phyloP scores from a whole-genome alignment of 2,888 invertebrate species.

The Synergus japonicus region DNA sequence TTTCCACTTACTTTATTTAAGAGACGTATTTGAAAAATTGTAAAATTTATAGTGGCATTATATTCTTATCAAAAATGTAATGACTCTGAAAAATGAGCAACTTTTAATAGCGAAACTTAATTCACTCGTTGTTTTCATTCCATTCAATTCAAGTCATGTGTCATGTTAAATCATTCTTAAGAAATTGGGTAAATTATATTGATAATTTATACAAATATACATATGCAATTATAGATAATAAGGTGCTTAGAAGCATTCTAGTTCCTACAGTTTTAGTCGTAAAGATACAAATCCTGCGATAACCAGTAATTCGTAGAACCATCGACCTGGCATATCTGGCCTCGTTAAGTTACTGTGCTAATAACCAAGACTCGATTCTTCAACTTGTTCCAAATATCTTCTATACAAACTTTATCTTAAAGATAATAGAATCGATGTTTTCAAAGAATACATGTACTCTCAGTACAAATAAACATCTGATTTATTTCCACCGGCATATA shows the following conservation, averaged over 20 bases:
- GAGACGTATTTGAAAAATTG: neutral
- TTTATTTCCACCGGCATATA: neutral
- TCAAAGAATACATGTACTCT: neutral
- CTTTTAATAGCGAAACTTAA: too few species aligned
- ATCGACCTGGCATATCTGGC: neutral
- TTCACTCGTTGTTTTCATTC: too few species aligned
- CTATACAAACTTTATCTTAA: neutral
- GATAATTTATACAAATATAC: neutral
- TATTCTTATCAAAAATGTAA: too few species aligned
- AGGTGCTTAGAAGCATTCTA: neutral
- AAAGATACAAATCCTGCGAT: neutral
- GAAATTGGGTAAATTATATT: neutral
- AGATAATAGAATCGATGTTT: neutral
- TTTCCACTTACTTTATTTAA: neutral
- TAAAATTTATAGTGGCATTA: neutral
- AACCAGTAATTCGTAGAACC: neutral
- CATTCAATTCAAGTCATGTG: too few species aligned
- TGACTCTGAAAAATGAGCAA: too few species aligned
- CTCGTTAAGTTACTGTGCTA: neutral
- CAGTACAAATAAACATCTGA: neutral
- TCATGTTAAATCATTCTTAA: too few species aligned
- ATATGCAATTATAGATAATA: neutral
- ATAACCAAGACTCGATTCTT: neutral
- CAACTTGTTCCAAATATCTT: neutral
- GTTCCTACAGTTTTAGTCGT: neutral